phyloP scores from a whole-genome alignment of 2,888 invertebrate genomes.

The Caenorhabditis sp. region DNA sequence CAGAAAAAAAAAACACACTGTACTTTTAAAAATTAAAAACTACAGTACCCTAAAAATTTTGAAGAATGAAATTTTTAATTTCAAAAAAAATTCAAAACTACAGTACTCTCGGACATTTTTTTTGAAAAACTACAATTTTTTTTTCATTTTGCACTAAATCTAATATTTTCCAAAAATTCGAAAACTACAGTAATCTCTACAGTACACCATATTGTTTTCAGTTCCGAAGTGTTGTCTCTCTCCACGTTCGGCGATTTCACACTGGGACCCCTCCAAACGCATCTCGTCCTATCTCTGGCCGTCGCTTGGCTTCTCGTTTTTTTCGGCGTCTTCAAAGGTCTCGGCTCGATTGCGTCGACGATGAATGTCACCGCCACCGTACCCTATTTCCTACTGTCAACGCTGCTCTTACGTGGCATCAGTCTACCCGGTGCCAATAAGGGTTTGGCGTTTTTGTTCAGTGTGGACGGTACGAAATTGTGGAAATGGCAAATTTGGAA shows the following conservation, averaged over 20 bases:
- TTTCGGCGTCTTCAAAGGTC: constrained; percentile 90
- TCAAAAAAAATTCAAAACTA: too few species aligned
- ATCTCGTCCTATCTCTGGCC: constrained; percentile 85
- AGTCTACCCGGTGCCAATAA: constrained; percentile 62
- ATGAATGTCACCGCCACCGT: constrained; percentile 66
- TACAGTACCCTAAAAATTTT: too few species aligned
- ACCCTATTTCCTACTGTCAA: constrained; percentile 65
- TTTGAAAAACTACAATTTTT: too few species aligned
- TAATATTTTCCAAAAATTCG: too few species aligned
- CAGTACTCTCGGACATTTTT: too few species aligned
- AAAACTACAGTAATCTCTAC: too few species aligned
- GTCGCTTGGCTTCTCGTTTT: constrained; percentile 93
- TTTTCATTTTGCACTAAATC: too few species aligned
- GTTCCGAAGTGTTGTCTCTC: constrained; percentile 75
- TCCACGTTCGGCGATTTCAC: constrained; percentile 40
- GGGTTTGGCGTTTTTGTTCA: constrained; percentile 63
- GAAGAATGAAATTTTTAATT: too few species aligned
- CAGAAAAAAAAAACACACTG: too few species aligned
- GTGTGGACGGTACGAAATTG: constrained; percentile 41
- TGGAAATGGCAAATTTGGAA: constrained; percentile 71
- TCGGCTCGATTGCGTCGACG: constrained; percentile 67
- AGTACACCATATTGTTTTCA: too few species aligned
- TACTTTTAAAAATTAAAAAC: too few species aligned
- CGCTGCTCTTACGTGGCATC: constrained; percentile 66
- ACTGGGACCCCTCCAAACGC: constrained; percentile 79